Percentiles rank a stretch among this genome's conserved stretches.
Evolutionary conservation across 2,113 vertebrate species (phyloP).

Genomic region (Tamias sibiricus): DNA sequence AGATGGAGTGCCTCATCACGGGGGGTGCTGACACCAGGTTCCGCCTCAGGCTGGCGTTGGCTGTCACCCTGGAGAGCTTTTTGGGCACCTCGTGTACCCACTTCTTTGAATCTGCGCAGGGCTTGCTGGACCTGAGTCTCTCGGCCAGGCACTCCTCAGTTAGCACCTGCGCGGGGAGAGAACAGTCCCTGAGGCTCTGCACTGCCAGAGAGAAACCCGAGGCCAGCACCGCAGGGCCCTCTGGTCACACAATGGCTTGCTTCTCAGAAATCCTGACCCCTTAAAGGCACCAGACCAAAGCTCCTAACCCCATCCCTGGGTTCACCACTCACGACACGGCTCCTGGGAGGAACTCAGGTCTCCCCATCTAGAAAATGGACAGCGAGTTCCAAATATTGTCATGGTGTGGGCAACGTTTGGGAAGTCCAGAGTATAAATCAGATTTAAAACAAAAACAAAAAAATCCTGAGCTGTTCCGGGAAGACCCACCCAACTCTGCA

Average conservation of each 20-base stretch:
- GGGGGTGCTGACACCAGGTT: constrained; percentile 47
- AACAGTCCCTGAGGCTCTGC: background rate
- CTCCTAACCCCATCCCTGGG: background rate
- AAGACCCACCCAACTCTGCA: background rate
- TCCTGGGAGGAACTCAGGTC: background rate
- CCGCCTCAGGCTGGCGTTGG: background rate
- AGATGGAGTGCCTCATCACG: background rate
- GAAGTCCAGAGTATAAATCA: background rate
- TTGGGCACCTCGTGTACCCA: rapidly evolving
- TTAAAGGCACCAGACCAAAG: background rate
- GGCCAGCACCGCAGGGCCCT: background rate
- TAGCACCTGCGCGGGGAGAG: constrained; percentile 3
- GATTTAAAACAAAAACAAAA: background rate
- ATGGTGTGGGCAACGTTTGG: background rate
- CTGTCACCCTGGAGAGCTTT: background rate
- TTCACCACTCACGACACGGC: background rate
- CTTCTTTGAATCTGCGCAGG: background rate
- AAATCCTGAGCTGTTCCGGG: background rate
- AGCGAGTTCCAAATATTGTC: constrained; percentile 10
- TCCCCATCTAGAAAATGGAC: background rate
- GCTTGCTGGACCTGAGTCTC: rapidly evolving
- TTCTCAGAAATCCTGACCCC: background rate
- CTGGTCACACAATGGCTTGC: background rate
- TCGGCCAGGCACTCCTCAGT: rapidly evolving
- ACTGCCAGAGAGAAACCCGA: background rate